Conservation (phyloP, 2,797 vertebrate genomes). For the Tokudaia muenninki region DNA sequence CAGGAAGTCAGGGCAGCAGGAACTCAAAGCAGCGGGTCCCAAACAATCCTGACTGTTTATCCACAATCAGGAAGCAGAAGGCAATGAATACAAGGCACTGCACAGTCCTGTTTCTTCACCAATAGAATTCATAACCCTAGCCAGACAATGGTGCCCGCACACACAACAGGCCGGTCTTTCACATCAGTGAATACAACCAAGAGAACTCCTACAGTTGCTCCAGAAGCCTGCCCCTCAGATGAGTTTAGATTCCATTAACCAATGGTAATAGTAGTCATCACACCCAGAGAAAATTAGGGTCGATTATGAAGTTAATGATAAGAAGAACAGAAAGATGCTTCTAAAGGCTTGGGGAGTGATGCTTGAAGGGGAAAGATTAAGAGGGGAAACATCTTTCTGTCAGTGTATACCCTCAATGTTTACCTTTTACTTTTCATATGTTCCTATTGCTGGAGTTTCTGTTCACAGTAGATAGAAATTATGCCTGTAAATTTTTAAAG, state of each 20-base stretch:
- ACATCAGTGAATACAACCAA: not conserved
- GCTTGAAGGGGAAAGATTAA: not conserved
- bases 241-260: not conserved
- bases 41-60: not conserved
- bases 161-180: not conserved
- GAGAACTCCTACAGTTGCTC: not conserved
- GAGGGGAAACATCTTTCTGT: conserved; percentile 23
- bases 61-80: not conserved
- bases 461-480: conserved; percentile 53
- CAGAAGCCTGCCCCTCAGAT: not conserved
- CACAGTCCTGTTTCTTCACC: not conserved
- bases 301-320: conserved; percentile 37
- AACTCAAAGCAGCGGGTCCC: not conserved
- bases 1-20: not conserved
- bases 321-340: conserved; percentile 10
- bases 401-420: conserved; percentile 28
- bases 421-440: conserved; percentile 15
- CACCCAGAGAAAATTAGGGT: not conserved
- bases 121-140: not conserved
- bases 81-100: not conserved
- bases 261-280: not conserved
- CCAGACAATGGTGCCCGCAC: not conserved
- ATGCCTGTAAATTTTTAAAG: conserved; percentile 44
- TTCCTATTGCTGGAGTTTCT: conserved; percentile 44
- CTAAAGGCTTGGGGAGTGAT: not conserved